Conservation (phyloP, 2,888 invertebrate species). For the Zootermopsis nevadensis region DNA sequence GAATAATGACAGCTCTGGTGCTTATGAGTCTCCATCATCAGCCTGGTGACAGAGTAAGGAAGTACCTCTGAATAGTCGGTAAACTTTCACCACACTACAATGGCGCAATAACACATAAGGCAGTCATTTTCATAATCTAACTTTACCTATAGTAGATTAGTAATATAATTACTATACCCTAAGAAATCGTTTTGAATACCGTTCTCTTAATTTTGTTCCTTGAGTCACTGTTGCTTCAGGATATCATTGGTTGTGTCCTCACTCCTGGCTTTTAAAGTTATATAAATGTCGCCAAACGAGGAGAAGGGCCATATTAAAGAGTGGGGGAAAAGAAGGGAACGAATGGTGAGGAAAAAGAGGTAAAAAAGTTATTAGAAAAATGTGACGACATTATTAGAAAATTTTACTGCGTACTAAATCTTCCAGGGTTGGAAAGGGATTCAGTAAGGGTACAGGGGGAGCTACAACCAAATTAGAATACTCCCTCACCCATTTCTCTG, state of each 20-base stretch:
- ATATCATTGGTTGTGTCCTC: neutral
- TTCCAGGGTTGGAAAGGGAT: conserved; percentile 27
- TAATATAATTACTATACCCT: too few species aligned
- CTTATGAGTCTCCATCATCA: too few species aligned
- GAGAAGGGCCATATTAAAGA: conserved; percentile 41
- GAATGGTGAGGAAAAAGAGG: conserved; percentile 11
- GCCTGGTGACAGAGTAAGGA: too few species aligned
- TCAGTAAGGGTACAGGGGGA: neutral
- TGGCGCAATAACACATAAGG: too few species aligned
- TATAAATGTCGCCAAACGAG: conserved; percentile 43
- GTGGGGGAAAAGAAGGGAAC: neutral
- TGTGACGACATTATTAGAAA: conserved; percentile 52
- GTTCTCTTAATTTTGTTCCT: too few species aligned
- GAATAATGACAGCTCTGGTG: too few species aligned
- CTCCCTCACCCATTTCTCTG: neutral
- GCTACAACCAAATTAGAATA: conserved; percentile 1
- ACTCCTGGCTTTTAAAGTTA: conserved; percentile 36
- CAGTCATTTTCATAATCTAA: too few species aligned
- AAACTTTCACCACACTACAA: too few species aligned
- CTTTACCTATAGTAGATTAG: too few species aligned
- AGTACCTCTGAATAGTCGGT: too few species aligned
- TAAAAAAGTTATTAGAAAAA: conserved; percentile 44
- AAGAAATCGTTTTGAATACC: too few species aligned
- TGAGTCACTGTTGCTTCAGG: neutral
- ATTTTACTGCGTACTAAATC: conserved; percentile 51